These are phyloP conservation scores for Phymanthus crucifer DNA, from an alignment of 92 coral and sea anemone species.

Conservation along the genomic window DNA sequence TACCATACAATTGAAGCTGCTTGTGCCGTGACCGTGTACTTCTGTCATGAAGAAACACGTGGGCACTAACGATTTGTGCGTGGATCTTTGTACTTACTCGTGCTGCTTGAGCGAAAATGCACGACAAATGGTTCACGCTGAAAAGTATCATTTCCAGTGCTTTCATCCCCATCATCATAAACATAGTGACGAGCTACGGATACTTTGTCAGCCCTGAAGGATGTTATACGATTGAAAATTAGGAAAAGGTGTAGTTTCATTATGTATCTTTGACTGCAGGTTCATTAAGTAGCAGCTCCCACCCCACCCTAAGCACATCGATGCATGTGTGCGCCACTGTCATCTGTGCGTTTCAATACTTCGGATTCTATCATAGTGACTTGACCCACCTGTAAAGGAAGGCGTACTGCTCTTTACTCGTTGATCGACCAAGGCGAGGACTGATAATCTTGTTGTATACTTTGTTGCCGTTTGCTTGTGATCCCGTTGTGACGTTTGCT, in stretches of 20 bases:
- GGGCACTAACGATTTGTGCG: too few relatives aligned
- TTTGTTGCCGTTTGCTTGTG: background rate
- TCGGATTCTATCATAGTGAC: too few relatives aligned
- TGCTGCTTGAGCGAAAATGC: slow-evolving; percentile 50
- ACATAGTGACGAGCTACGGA: slow-evolving; percentile 58
- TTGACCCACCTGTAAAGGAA: slow-evolving; percentile 83
- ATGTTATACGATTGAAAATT: too few relatives aligned
- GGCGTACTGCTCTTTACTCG: slow-evolving; percentile 91
- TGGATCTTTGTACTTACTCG: slow-evolving; percentile 43
- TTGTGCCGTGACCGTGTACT: too few relatives aligned
- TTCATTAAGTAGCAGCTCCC: too few relatives aligned
- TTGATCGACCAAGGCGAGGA: slow-evolving; percentile 80
- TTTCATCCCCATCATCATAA: slow-evolving; percentile 76
- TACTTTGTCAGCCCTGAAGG: slow-evolving; percentile 55
- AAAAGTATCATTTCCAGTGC: slow-evolving; percentile 60
- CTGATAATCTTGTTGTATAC: slow-evolving; percentile 55
- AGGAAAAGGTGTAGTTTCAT: too few relatives aligned
- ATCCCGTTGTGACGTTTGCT: background rate
- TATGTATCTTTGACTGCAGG: too few relatives aligned
- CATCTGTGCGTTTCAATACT: too few relatives aligned
- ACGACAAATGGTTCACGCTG: slow-evolving; percentile 93
- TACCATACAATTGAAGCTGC: too few relatives aligned
- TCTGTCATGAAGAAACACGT: too few relatives aligned
- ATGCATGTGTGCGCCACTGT: too few relatives aligned
- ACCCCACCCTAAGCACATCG: too few relatives aligned